Evolutionary conservation across 2,888 invertebrate species (phyloP), one percentile per base, ranked within the genome.

Genomic region (Falcaria lacertinaria): DNA sequence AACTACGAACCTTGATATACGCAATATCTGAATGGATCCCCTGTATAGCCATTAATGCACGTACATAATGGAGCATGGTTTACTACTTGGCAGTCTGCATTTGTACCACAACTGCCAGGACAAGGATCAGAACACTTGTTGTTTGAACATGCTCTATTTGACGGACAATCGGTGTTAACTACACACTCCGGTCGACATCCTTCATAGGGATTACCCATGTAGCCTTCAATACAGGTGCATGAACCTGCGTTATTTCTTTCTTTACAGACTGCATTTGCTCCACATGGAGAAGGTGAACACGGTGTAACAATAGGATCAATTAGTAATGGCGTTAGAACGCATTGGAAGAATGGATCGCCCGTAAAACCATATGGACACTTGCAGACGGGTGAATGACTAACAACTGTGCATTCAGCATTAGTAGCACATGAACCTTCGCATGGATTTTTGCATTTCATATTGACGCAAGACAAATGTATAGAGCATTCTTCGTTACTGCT

Each of bases 71-170:
- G 92, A 52, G 94, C 68, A 74, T 94, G 93, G 56, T 93, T 94
- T 7, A 93, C 91, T 15, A 94, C 94, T 82, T 93, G 92, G 69
- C 95, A 95, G 37, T 92, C 88, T 11, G 95, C 93, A 70, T 94
- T 94, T 50, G 91, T 89, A 3, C 94, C 95, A 71, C 95, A 96
- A 42, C 92, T 93, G 48, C 94, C 95, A 15, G 94, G 94, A 60
- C 95, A 96, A 16, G 95, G 95, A 77, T 95, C 93, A 40, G 87
- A 79, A 64, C 95, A 95, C 74, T 93, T 94, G 57, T 92, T 92
- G 59, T 91, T 91, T 2, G 94, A 81, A 62, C 95, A 95, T 4
- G 94, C 94, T 64, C 77, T 91, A 61, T 93, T 92, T 2, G 93
- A 91, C 1, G 92, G 80, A 66, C 95, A 95, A 67, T 95, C 95